phyloP scores from a whole-genome alignment of 2,888 invertebrate species.

The Dromius quadrimaculatus region DNA sequence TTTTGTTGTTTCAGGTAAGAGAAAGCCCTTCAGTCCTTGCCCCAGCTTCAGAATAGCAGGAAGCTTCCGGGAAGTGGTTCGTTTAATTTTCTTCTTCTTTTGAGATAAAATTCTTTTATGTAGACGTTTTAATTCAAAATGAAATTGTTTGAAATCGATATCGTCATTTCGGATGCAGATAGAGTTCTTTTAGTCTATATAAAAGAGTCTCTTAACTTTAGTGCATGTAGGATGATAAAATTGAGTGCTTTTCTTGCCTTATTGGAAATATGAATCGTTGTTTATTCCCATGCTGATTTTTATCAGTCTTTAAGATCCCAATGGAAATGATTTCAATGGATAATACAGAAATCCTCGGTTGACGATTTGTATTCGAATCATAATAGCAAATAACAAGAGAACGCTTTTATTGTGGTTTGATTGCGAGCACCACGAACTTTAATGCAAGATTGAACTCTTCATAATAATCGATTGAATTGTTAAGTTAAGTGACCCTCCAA shows the following conservation, averaged over 20 bases:
- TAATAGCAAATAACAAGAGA: constrained; percentile 6
- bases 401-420: constrained; percentile 19
- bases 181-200: constrained; percentile 42
- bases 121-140: constrained; percentile 49
- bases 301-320: constrained; percentile 5
- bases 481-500: not conserved
- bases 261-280: not conserved
- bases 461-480: constrained; percentile 25
- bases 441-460: constrained; percentile 20
- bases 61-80: constrained; percentile 40
- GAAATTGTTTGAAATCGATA: constrained; percentile 44
- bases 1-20: constrained; percentile 47
- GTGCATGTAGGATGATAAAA: not conserved
- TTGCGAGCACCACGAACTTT: no score
- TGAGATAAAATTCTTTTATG: constrained; percentile 49
- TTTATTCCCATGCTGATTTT: not conserved
- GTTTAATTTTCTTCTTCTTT: constrained; percentile 44
- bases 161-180: not conserved
- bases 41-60: constrained; percentile 6
- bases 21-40: constrained; percentile 7
- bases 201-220: constrained; percentile 16
- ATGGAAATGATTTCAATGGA: constrained; percentile 17
- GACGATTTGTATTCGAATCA: not conserved
- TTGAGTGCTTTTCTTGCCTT: not conserved
- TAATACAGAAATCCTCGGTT: constrained; percentile 6